A percentile compares a stretch with the other conserved stretches of the same genome.
phyloP scores from a whole-genome alignment of 2,113 vertebrate species.

The Girardinichthys multiradiatus region DNA sequence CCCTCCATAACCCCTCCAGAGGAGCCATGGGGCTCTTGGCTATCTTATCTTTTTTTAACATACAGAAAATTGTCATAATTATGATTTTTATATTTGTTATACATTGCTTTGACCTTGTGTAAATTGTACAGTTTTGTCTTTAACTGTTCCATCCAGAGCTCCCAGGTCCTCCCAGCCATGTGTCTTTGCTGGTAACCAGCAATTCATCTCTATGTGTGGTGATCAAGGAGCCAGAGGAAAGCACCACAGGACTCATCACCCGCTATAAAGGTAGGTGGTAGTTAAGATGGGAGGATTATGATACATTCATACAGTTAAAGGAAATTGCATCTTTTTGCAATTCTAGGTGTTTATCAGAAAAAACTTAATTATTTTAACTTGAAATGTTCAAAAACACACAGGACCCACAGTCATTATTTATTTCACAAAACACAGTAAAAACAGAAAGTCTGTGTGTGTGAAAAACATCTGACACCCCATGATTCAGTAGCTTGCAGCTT shows the following conservation, averaged over 20 bases:
- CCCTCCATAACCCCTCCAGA: no score
- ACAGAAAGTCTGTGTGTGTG: no score
- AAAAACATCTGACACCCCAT: no score
- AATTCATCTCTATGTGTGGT: conserved; percentile 69
- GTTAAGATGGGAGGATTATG: neutral
- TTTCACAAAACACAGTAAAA: no score
- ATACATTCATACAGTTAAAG: no score
- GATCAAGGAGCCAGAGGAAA: conserved; percentile 67
- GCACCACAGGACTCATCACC: conserved; percentile 69
- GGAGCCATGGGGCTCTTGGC: no score
- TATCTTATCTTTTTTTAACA: neutral
- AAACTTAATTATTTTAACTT: neutral
- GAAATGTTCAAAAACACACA: no score
- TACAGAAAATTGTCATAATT: neutral
- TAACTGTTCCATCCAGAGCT: conserved; percentile 55
- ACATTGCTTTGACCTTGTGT: neutral
- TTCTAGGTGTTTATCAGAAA: neutral
- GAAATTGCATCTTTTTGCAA: no score
- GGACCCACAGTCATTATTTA: no score
- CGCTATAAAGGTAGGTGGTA: conserved; percentile 72
- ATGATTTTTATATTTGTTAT: neutral
- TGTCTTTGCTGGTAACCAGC: conserved; percentile 74
- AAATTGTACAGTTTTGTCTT: neutral
- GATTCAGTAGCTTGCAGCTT: no score
- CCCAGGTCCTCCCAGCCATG: conserved; percentile 70